These are phyloP conservation scores for Neoitamus cyanurus DNA, from an alignment of 2,888 invertebrate species.

Conservation along the genomic window DNA sequence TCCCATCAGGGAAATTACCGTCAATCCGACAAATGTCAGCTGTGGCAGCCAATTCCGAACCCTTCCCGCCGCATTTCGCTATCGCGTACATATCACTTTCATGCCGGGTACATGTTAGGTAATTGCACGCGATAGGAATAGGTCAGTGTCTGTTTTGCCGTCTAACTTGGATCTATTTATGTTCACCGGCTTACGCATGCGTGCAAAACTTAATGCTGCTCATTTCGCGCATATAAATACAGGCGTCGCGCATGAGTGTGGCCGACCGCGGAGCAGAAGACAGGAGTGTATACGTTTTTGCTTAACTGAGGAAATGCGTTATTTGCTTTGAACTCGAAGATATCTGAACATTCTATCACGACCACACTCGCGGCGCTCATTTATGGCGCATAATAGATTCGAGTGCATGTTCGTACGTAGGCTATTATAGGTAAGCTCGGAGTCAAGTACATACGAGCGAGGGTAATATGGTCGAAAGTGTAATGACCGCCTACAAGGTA, in stretches of 20 bases:
- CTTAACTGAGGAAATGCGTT: conserved; percentile 39
- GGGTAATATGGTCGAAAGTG: conserved; percentile 47
- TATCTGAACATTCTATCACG: conserved; percentile 10
- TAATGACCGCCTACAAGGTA: conserved; percentile 53
- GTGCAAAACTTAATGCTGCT: conserved; percentile 9
- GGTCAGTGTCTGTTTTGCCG: conserved; percentile 46
- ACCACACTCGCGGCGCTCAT: neutral
- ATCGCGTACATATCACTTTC: conserved; percentile 33
- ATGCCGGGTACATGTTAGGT: conserved; percentile 40
- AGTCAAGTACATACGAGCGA: conserved; percentile 43
- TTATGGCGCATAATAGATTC: conserved; percentile 28
- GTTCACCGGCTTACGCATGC: conserved; percentile 43
- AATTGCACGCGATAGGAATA: conserved; percentile 42
- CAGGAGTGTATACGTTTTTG: neutral
- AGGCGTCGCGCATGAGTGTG: neutral
- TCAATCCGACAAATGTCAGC: neutral
- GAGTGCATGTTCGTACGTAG: neutral
- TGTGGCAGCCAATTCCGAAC: neutral
- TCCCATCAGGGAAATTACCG: neutral
- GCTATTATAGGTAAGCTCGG: conserved; percentile 43
- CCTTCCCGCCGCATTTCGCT: neutral
- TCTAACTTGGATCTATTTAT: conserved; percentile 43
- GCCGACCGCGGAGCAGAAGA: neutral
- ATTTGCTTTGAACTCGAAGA: conserved; percentile 31
- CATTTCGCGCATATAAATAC: conserved; percentile 4